Evolutionary conservation across 2,888 invertebrate genomes (phyloP).

Genomic region (Spialia ferax): DNA sequence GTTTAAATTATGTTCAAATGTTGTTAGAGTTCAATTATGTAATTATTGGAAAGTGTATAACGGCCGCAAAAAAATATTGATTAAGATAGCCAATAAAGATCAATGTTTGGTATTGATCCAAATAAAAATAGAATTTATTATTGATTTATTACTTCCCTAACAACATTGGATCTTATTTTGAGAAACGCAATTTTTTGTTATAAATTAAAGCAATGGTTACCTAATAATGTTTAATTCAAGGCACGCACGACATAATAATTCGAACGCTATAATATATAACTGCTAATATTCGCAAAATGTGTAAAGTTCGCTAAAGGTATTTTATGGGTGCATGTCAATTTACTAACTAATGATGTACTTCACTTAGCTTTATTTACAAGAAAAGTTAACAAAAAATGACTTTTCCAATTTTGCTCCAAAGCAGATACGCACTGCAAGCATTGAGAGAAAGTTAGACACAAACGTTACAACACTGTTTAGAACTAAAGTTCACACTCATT

Average conservation of each 20-base stretch:
- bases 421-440: background rate
- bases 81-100: background rate
- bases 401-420: background rate
- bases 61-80: background rate
- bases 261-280: background rate
- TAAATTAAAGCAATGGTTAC: background rate
- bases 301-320: background rate
- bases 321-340: background rate
- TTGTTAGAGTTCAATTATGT: background rate
- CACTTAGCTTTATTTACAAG: background rate
- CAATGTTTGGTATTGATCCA: background rate
- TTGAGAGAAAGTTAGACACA: too few species aligned
- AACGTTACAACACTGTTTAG: too few species aligned
- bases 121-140: background rate
- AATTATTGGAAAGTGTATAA: background rate
- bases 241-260: background rate
- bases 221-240: background rate
- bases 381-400: background rate
- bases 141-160: background rate
- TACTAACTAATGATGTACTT: background rate
- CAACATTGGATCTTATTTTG: background rate
- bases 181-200: background rate
- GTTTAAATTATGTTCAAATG: slow-evolving; percentile 13
- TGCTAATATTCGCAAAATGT: background rate
- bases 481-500: too few species aligned